Evolutionary conservation across 2,888 invertebrate genomes (phyloP), one percentile per base, ranked within the genome.

Genomic region (Incurvaria masculella): DNA sequence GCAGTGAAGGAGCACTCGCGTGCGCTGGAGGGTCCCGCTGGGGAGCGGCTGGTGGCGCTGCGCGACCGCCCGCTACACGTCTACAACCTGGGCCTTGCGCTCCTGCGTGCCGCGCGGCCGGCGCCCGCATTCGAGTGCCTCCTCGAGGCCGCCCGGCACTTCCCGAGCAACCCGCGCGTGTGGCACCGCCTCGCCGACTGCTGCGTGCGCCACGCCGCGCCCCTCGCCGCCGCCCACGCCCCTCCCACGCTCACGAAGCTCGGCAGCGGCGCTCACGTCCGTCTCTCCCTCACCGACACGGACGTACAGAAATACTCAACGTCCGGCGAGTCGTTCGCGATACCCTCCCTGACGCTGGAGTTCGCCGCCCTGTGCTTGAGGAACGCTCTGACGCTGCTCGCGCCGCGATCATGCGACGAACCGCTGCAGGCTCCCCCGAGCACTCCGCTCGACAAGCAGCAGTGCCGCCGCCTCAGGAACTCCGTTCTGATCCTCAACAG

Each of bases 131-230:
- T 97, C 69, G 94, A 94, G 61, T 94, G 92, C 65, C 83, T 97
- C 41, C 85, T 92, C 14, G 88, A 94, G 66, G 91, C 91, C 2
- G 86, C 93, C 0, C 86, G 93, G 53, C 85, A 89, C 49, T 92
- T 90, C 61, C 92, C 91, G 52, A 88, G 88, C 57, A 96, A 95
- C 69, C 91, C 96, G 3, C 81, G 91, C 48, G 81, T 97, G 39
- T 98, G 97, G 97, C 75, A 95, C 49, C 82, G 97, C 58, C 79
- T 97, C 59, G 95, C 97, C 0, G 97, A 97, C 69, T 94, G 96
- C 62, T 94, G 94, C 65, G 89, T 94, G 42, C 41, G 41, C 3
- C 33, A 33, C 33, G 33, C 33, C 65, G 89, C 94, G 42, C 41
- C 17, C 3, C 33, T 14, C 33, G 33, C 33, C 33, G 14, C 33